A percentile compares a stretch with the other conserved stretches of the same genome.
Evolutionary conservation across 2,113 vertebrate species (phyloP).

Genomic region (Ivindomyrus marchei): DNA sequence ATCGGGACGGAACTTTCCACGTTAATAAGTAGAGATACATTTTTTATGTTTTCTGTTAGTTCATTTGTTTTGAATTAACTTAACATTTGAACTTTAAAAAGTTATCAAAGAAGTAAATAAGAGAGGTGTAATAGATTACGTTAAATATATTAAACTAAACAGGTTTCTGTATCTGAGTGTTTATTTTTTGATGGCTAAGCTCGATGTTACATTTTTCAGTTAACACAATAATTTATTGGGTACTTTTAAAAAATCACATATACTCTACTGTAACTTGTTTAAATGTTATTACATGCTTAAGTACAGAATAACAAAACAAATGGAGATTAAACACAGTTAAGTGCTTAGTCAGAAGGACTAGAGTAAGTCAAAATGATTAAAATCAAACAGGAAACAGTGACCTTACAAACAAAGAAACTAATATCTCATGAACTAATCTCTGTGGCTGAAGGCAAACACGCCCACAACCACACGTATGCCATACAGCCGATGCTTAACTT

Average conservation of each 20-base stretch:
- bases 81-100: background rate
- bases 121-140: background rate
- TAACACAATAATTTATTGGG: background rate
- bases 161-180: background rate
- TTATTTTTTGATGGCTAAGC: background rate
- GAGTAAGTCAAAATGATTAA: constrained; percentile 1
- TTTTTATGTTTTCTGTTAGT: background rate
- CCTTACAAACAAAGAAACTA: constrained; percentile 33
- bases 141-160: too few species aligned
- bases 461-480: background rate
- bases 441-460: constrained; percentile 29
- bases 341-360: constrained; percentile 1
- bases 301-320: background rate
- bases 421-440: constrained; percentile 33
- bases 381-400: constrained; percentile 33
- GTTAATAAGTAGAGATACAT: background rate
- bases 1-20: background rate
- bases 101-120: background rate
- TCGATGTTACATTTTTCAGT: background rate
- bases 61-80: background rate
- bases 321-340: background rate
- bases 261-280: background rate
- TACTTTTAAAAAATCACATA: background rate
- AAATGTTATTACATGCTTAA: background rate
- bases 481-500: constrained; percentile 5